Conservation (phyloP, 2,888 invertebrate genomes). For the Muscina levida region DNA sequence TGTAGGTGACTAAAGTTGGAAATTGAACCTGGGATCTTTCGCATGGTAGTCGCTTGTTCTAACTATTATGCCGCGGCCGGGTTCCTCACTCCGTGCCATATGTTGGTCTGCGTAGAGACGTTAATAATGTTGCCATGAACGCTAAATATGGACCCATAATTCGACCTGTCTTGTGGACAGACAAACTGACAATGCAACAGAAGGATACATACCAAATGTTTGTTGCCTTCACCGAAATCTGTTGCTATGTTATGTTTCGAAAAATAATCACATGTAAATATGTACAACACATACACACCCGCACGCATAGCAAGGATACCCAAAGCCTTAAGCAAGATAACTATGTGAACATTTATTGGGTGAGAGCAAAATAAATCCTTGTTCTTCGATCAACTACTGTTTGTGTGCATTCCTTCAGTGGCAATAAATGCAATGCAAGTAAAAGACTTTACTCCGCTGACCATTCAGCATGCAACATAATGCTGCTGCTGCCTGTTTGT, state of each 20-base stretch:
- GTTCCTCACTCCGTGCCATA: too few species aligned
- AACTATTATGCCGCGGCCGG: too few species aligned
- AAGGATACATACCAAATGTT: slow-evolving; percentile 44
- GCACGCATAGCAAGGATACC: not conserved
- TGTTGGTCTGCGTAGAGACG: too few species aligned
- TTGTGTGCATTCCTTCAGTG: slow-evolving; percentile 54
- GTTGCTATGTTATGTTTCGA: slow-evolving; percentile 56
- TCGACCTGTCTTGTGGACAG: not conserved
- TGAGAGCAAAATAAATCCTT: not conserved
- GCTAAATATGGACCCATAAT: not conserved
- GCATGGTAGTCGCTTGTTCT: too few species aligned
- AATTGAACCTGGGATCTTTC: too few species aligned
- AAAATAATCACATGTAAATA: not conserved
- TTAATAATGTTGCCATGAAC: not conserved
- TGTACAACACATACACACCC: not conserved
- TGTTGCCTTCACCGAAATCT: slow-evolving; percentile 58
- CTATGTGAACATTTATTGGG: slow-evolving; percentile 22
- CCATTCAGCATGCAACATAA: slow-evolving; percentile 59
- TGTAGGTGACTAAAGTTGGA: too few species aligned
- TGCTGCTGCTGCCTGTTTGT: slow-evolving; percentile 19
- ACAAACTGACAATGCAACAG: slow-evolving; percentile 48
- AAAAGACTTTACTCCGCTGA: slow-evolving; percentile 51
- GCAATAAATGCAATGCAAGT: slow-evolving; percentile 55
- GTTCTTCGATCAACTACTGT: not conserved
- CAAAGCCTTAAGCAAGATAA: slow-evolving; percentile 4